A percentile compares a stretch with the other conserved stretches of the same genome.
These are phyloP conservation scores for Typhlichthys subterraneus DNA, from an alignment of 2,797 vertebrate species.

Conservation along the genomic window DNA sequence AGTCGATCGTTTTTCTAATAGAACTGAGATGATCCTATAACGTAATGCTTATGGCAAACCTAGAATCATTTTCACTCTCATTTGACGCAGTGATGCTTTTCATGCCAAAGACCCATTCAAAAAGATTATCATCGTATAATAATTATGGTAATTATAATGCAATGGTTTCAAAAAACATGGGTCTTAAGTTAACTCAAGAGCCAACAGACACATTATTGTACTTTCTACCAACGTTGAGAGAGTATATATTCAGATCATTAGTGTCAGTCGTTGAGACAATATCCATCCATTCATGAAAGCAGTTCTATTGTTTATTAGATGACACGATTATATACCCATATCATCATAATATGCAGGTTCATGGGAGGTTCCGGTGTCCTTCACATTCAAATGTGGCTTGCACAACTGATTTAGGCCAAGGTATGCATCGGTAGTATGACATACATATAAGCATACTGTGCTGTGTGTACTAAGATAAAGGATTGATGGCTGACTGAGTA, in stretches of 20 bases:
- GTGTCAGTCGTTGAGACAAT: too few species aligned
- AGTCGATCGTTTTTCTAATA: constrained; percentile 46
- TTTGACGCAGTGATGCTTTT: constrained; percentile 18
- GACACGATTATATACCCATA: too few species aligned
- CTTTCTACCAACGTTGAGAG: too few species aligned
- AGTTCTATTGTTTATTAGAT: too few species aligned
- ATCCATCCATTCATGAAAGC: too few species aligned
- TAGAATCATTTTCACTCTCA: constrained; percentile 28
- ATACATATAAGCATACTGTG: too few species aligned
- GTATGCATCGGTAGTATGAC: too few species aligned
- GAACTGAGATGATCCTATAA: constrained; percentile 38
- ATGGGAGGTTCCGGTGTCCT: neutral
- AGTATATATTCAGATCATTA: too few species aligned
- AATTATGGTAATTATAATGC: neutral
- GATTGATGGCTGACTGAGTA: neutral
- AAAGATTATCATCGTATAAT: constrained; percentile 1
- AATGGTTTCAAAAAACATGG: constrained; percentile 12
- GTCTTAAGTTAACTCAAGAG: neutral
- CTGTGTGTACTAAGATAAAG: neutral
- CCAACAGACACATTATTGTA: too few species aligned
- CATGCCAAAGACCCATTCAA: neutral
- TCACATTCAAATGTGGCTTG: neutral
- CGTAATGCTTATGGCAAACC: constrained; percentile 37
- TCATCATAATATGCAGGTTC: too few species aligned
- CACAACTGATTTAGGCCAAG: neutral